Percentiles rank a stretch among this genome's conserved stretches.
phyloP scores from a whole-genome alignment of 2,113 vertebrate species.

The Orthonyx spaldingii region DNA sequence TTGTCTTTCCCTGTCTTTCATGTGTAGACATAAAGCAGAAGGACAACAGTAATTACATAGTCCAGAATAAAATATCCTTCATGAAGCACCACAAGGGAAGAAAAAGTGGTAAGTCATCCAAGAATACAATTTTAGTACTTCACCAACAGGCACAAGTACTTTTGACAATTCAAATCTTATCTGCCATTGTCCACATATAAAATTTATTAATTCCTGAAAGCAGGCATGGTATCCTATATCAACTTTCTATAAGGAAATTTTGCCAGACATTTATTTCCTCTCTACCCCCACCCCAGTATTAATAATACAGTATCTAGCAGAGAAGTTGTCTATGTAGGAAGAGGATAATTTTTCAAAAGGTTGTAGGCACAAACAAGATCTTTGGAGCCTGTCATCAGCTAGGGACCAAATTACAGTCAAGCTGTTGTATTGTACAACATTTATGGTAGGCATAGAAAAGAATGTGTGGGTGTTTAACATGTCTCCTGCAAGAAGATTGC shows the following conservation, averaged over 20 bases:
- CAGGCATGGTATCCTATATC: background rate
- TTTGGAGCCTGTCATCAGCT: background rate
- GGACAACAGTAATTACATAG: background rate
- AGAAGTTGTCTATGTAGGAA: background rate
- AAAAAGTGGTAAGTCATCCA: background rate
- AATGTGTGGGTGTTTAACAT: background rate
- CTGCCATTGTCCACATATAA: background rate
- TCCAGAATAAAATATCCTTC: background rate
- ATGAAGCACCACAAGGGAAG: background rate
- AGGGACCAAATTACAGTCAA: background rate
- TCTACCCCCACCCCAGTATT: background rate
- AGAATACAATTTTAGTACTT: background rate
- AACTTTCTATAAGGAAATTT: background rate
- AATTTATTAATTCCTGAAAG: background rate
- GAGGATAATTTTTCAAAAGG: background rate
- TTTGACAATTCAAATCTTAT: background rate
- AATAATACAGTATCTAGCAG: background rate
- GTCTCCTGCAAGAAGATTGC: background rate
- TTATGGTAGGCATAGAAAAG: background rate
- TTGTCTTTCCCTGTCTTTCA: background rate
- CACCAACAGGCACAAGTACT: background rate
- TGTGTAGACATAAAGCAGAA: background rate
- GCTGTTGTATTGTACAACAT: background rate
- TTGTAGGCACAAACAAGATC: background rate
- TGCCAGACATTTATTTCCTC: background rate